Base-by-base conservation (phyloP, 2,113 vertebrate genomes). In the Platycercus adscitus region DNA sequence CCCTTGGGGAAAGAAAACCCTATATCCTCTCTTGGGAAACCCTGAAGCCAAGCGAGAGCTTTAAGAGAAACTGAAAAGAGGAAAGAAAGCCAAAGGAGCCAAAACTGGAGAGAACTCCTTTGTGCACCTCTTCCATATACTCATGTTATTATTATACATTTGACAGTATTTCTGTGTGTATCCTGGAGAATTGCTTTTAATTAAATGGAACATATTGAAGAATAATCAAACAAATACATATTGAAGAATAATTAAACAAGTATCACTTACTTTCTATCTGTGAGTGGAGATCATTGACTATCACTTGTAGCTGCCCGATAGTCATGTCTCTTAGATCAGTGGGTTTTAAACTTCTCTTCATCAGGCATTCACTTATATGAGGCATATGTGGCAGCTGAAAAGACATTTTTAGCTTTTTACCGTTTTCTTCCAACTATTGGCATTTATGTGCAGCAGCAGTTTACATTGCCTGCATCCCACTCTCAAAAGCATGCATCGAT, bases 211-310 rank as follows among this genome's bases (percentile, higher is more conserved):
- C 23, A 65, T 18, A 43, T 11, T 4, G 26, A 41, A n/a, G 35
- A 39, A 21, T 11, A 81, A 91, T 28, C 2, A 26, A 68, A 56
- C 2, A 61, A 44, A 18, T 1, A 9, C 23, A 69, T 18, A 43
- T 7, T 5, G 26, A 43, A 35, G 41, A 39, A 23, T 10, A 79
- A 89, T 29, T 2, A 25, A 70, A 60, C 2, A 63, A 44, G 23
- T 1, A 9, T 6, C 86, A 98, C 98, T 99, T 97, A 99, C 99
- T 99, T 96, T 99, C 99, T 78, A 99, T 99, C 97, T 99, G 99
- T 91, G 99, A 99, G 97, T 99, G 99, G 64, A 99, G 99, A 95
- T 99, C 99, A 17, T 99, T 99, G 97, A 99, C 99, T 72, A 99
- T 99, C 97, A 99, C 99, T 94, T 99, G 99, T 23, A 99, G 99